Percentiles rank a stretch among this genome's conserved stretches.
Conservation (phyloP, 2,888 invertebrate genomes). For the Platycheirus albimanus region DNA sequence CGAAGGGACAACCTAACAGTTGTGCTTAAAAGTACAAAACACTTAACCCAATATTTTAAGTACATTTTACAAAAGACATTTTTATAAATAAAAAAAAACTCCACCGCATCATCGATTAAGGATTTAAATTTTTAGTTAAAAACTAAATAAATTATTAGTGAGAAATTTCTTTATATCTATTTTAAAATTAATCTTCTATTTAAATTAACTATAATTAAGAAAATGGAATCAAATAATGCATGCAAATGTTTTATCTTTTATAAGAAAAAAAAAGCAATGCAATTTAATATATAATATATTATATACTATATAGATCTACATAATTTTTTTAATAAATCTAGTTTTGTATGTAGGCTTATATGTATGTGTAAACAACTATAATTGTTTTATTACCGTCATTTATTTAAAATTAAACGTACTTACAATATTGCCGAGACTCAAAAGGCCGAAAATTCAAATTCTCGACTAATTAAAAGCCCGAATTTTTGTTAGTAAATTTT, state of each 20-base stretch:
- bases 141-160: constrained; percentile 66
- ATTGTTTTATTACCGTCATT: constrained; percentile 17
- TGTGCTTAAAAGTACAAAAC: constrained; percentile 17
- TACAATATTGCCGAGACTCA: too few species aligned
- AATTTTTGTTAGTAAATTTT: too few species aligned
- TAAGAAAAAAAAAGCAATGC: constrained; percentile 52
- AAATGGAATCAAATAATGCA: constrained; percentile 48
- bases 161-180: constrained; percentile 41
- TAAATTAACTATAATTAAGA: constrained; percentile 14
- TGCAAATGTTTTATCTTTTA: constrained; percentile 39
- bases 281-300: constrained; percentile 69
- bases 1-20: constrained; percentile 54
- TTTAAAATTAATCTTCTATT: constrained; percentile 23
- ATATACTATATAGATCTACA: constrained; percentile 15
- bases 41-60: constrained; percentile 29
- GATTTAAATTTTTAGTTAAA: constrained; percentile 62
- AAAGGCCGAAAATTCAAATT: too few species aligned
- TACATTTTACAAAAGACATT: background rate
- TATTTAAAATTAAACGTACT: constrained; percentile 48
- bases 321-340: constrained; percentile 11
- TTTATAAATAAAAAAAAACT: background rate
- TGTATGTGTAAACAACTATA: constrained; percentile 40
- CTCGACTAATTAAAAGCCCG: too few species aligned
- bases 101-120: constrained; percentile 30
- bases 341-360: constrained; percentile 21